Conservation (phyloP, 2,113 vertebrate genomes). For the Camelus dromedarius region DNA sequence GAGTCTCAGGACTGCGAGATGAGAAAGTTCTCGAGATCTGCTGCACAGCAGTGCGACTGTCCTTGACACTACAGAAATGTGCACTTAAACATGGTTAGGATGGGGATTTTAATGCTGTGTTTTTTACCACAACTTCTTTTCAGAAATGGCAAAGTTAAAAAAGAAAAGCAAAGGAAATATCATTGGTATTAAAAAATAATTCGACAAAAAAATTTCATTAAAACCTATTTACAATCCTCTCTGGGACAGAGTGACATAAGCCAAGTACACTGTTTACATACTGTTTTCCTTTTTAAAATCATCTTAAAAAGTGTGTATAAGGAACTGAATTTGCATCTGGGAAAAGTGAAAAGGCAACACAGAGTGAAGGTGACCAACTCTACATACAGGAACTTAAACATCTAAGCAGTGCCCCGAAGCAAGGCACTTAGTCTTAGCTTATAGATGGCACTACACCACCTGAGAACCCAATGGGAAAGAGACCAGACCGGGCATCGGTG, state of each 20-base stretch:
- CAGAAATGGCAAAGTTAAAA: neutral
- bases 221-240: neutral
- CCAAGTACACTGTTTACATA: neutral
- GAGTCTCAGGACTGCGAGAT: neutral
- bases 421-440: neutral
- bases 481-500: neutral
- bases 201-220: neutral
- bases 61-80: too few relatives aligned
- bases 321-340: neutral
- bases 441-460: neutral
- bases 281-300: neutral
- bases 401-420: too few relatives aligned
- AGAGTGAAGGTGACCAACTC: neutral
- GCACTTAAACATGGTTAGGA: neutral
- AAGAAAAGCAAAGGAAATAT: neutral
- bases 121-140: neutral
- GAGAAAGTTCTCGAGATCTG: neutral
- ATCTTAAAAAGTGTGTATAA: neutral
- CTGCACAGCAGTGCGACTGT: too few relatives aligned
- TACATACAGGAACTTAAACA: accelerated
- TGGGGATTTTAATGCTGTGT: neutral
- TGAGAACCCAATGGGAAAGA: neutral
- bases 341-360: neutral
- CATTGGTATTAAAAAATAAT: slow-evolving; percentile 7
- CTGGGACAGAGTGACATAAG: neutral